Conservation (phyloP, 1,140 invertebrate species). For the Diprion similis region DNA sequence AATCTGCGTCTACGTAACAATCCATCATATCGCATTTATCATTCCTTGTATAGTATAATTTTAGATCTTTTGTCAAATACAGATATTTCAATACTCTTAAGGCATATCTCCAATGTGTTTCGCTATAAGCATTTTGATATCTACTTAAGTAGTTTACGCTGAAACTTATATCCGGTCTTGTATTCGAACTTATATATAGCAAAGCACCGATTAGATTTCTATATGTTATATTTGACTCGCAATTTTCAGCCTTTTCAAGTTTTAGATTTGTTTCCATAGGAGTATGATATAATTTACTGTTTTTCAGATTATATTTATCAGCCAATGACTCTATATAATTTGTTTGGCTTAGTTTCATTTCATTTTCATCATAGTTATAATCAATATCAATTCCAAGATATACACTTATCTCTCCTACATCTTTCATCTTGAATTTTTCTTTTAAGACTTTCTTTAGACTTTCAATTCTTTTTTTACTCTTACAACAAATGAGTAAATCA, state of each 20-base stretch:
- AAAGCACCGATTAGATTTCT: neutral
- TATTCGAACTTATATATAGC: neutral
- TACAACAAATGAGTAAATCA: constrained; percentile 23
- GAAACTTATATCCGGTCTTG: neutral
- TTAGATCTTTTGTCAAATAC: constrained; percentile 10
- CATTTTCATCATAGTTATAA: neutral
- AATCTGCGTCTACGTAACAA: constrained; percentile 56
- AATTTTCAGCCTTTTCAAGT: neutral
- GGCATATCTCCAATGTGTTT: constrained; percentile 10
- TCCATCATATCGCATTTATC: constrained; percentile 26
- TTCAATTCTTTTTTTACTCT: constrained; percentile 12
- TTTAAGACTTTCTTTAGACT: constrained; percentile 16
- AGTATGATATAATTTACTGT: neutral
- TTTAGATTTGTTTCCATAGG: neutral
- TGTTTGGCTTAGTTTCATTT: neutral
- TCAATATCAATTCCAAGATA: neutral
- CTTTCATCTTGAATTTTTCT: constrained; percentile 21
- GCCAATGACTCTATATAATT: neutral
- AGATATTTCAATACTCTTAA: constrained; percentile 18
- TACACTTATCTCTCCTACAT: neutral
- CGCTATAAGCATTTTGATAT: neutral
- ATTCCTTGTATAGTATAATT: constrained; percentile 17
- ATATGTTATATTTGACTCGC: neutral
- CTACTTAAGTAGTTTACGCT: neutral
- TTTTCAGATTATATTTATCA: neutral